Conservation (phyloP, 2,113 vertebrate genomes). For the Bubalus kerabau region DNA sequence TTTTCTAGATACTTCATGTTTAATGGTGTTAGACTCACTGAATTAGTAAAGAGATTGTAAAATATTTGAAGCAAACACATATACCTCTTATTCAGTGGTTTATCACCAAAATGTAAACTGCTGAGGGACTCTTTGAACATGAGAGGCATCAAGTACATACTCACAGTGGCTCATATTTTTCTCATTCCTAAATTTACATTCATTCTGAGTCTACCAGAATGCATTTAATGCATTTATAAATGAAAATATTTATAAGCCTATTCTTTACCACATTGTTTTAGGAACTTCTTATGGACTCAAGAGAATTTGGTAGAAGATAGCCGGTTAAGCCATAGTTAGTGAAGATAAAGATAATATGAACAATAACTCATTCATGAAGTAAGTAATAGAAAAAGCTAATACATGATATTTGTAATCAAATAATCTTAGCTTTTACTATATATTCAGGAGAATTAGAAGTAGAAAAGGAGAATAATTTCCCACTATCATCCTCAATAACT, state of each 20-base stretch:
- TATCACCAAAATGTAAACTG: not conserved
- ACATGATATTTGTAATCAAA: not conserved
- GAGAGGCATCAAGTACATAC: not conserved
- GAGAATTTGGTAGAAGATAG: not conserved
- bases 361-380: not conserved
- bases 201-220: not conserved
- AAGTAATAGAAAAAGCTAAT: not conserved
- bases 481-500: not conserved
- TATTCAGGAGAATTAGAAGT: not conserved
- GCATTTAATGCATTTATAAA: not conserved
- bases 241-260: not conserved
- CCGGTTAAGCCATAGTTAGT: not conserved
- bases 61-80: not conserved
- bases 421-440: not conserved
- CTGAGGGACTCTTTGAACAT: not conserved
- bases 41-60: conserved; percentile 7
- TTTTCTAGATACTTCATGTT: not conserved
- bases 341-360: conserved; percentile 2
- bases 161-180: not conserved
- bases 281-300: not conserved
- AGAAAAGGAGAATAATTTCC: not conserved
- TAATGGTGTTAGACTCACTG: not conserved
- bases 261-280: not conserved
- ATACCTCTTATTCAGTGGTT: not conserved
- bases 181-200: not conserved